Conservation (phyloP, 2,888 invertebrate species). For the Julus scanicus region DNA sequence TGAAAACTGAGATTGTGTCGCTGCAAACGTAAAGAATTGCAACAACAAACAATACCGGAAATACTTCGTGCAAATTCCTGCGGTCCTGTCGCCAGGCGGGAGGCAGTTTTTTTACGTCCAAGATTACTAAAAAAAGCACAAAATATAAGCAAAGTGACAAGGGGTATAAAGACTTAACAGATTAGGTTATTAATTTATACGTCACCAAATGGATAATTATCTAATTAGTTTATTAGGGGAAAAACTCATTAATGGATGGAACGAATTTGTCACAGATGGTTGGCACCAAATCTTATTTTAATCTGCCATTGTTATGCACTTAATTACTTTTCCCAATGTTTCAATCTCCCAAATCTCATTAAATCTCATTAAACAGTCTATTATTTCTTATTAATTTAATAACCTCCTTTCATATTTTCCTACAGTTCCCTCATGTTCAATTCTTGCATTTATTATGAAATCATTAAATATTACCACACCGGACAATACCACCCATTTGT, state of each 20-base stretch:
- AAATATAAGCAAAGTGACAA: background rate
- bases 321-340: background rate
- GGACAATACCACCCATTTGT: no score
- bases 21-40: background rate
- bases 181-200: background rate
- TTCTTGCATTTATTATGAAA: no score
- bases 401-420: background rate
- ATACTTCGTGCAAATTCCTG: slow-evolving; percentile 84
- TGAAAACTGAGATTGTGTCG: background rate
- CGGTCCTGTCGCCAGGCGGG: background rate
- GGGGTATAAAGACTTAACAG: background rate
- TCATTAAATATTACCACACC: background rate
- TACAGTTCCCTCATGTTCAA: background rate
- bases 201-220: background rate
- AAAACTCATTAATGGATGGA: background rate
- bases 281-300: background rate
- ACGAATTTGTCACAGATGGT: background rate
- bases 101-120: slow-evolving; percentile 49
- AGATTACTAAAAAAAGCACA: slow-evolving; percentile 41
- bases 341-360: background rate
- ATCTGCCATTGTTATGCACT: background rate
- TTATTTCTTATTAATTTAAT: no score
- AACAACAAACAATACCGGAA: slow-evolving; percentile 69
- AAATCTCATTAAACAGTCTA: no score
- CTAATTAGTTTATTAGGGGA: background rate